Base-by-base conservation (phyloP, 2,797 vertebrate species). In the Odontamblyopus rebecca region DNA sequence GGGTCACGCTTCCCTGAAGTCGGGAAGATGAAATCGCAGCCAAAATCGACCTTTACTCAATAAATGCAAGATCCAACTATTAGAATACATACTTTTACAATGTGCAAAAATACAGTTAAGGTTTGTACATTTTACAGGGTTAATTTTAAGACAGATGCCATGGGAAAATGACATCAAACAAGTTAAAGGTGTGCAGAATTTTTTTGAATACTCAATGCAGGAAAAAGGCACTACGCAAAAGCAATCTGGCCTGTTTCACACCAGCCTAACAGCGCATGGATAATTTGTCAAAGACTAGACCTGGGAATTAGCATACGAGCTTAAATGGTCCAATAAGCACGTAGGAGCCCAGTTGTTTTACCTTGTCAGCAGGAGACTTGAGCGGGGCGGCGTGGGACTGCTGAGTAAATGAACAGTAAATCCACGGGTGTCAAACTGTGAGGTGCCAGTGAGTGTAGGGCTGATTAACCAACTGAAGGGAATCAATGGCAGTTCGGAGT, bases 401-500 rank as follows among this genome's bases (percentile, higher is more conserved):
- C 64, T 27, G 44, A 64, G 62, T 44, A 50, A 7, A 56, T 23
- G n/a, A 68, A 38, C 18, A 68, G 51, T n/a, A 56, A 68, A 68
- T 35, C 63, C 3, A 19, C 13, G 1, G 23, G 38, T 65, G 41
- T 29, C 23, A 48, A 27, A 65, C 23, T 30, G 6, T 51, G 23
- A 51, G 16, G 1, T 7, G 26, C 23, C 23, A 11, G 26, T 29
- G 26, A 51, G 63, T 27, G 29, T 50, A 15, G 76, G 77, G 76
- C 82, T 30, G 81, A 32, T 84, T 78, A 73, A 16, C 48, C 44
- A 77, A 79, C 76, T 59, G 0, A 73, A 84, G 70, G 68, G 73
- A 82, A 79, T 74, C 51, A 72, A 85, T 68, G 86, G 83, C 78
- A 76, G 65, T 77, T 66, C 72, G 60, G 57, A 15, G 2, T 80